Evolutionary conservation across 2,888 invertebrate species (phyloP), one percentile per base, ranked within the genome.

Genomic region (Parasteatoda lunata): DNA sequence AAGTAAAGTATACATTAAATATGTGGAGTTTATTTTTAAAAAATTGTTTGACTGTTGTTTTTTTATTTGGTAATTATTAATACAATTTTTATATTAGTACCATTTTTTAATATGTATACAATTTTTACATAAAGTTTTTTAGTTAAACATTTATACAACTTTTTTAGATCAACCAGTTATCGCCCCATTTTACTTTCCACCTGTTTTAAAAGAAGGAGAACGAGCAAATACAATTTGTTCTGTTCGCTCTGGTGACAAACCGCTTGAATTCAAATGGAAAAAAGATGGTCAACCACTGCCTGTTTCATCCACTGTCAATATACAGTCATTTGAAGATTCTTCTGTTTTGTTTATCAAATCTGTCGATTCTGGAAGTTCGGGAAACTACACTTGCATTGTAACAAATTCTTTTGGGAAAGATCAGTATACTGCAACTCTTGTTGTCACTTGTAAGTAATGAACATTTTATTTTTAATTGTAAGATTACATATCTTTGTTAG

Each of bases 371-470:
- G 77, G 77, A 70, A 84, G 84, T 68, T 78, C 77, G 51, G 88
- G 88, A 13, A 88, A 88, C 68, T 88, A 88, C 70, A 85, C 88
- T 6, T 88, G 88, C 48, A 72, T 49, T 54, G 88, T 82, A 5
- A 82, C 82, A 66, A 85, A 85, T 69, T 13, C 85, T 45, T 79
- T 76, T 9, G 88, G 88, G n/a, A 78, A 52, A 59, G 85, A 85
- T 45, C 68, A 77, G 30, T 59, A 51, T 4, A 66, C 85, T 0
- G 77, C 82, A n/a, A 59, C 80, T 1, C 59, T 88, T 8, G 65
- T 81, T 5, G 69, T 88, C 13, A 88, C 84, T 70, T 72, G 80
- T 81, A 73, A 72, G 13, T 4, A 30, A 30, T 30, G 0, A 30
- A 1, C 30, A 1, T 30, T 30, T 30, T 30, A 30, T 30, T 30